Evolutionary conservation across 2,797 vertebrate species (phyloP), one percentile per base, ranked within the genome.

Genomic region (Dendrocincla fuliginosa): DNA sequence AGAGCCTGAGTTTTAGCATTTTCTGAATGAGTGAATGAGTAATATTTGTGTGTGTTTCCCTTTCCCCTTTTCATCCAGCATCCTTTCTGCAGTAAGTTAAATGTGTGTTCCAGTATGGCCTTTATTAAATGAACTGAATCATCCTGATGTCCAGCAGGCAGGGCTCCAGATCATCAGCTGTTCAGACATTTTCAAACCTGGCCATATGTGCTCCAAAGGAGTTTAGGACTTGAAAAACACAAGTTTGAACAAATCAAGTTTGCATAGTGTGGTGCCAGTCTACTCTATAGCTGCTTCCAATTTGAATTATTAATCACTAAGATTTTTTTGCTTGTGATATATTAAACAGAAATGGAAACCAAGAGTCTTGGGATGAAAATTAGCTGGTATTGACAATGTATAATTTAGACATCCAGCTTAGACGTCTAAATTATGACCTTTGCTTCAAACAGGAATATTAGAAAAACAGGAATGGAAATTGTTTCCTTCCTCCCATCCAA

Each of bases 21-120:
- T 93, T 92, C 87, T 90, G 82, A 86, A 84, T 84, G 87, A 93
- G 61, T 65, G 79, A 85, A 59, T 85, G 78, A 94, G 79, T 81
- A 93, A 84, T 91, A 90, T 70, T 85, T 56, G 37, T 60, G 47
- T 84, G 47, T 61, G 41, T 75, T 90, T 52, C 57, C 44, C 73
- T 87, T 84, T 87, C 53, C 41, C 20, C 49, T 84, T 76, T 84
- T 68, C 75, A 71, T 13, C 2, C 53, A 41, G 53, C 39, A 87
- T 61, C 55, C 53, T 80, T 60, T 86, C 79, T 75, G 69, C 76
- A 41, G 13, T 19, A 39, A 78, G 55, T 53, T 61, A 53, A 71
- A 64, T 50, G 53, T 5, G 35, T 87, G 25, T 65, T 85, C 89
- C 35, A 78, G 5, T 37, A 39, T 6, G 27, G n/a, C 50, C 39